Conservation (phyloP, 2,113 vertebrate genomes). For the Pycnonotus jocosus region DNA sequence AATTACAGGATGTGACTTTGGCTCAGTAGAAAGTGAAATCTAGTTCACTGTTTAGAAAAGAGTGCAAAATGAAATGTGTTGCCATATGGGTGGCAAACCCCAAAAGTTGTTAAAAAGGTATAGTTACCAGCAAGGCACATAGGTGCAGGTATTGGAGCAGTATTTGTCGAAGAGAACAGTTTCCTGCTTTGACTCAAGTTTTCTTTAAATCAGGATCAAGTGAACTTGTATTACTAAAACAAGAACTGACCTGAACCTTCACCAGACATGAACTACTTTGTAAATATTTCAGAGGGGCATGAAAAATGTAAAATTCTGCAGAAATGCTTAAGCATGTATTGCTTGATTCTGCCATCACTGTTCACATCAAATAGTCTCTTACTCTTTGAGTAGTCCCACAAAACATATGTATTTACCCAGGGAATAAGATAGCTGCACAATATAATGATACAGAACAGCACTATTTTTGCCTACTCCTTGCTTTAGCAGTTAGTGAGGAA, state of each 20-base stretch:
- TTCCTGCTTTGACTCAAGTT: neutral
- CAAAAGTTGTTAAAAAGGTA: neutral
- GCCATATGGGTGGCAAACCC: neutral
- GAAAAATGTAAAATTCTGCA: conserved; percentile 42
- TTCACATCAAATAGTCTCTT: conserved; percentile 11
- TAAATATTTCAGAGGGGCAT: conserved; percentile 45
- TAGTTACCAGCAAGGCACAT: neutral
- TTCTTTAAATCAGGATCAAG: neutral
- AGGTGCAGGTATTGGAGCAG: neutral
- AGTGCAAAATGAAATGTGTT: neutral
- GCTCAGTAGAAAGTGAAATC: neutral
- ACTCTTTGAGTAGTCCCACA: neutral
- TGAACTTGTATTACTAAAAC: neutral
- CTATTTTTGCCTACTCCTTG: neutral
- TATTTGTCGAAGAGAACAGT: neutral
- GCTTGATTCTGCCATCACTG: conserved; percentile 24
- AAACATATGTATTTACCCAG: conserved; percentile 10
- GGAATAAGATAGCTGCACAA: neutral
- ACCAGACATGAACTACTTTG: conserved; percentile 8
- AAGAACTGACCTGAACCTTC: conserved; percentile 46
- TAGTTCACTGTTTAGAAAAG: neutral
- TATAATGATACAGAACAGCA: neutral
- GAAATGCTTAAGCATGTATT: conserved; percentile 27
- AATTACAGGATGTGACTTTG: neutral
- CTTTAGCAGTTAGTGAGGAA: neutral